Percentiles rank a stretch among this genome's conserved stretches.
phyloP scores from a whole-genome alignment of 2,797 vertebrate species.

The Spea hammondii region DNA sequence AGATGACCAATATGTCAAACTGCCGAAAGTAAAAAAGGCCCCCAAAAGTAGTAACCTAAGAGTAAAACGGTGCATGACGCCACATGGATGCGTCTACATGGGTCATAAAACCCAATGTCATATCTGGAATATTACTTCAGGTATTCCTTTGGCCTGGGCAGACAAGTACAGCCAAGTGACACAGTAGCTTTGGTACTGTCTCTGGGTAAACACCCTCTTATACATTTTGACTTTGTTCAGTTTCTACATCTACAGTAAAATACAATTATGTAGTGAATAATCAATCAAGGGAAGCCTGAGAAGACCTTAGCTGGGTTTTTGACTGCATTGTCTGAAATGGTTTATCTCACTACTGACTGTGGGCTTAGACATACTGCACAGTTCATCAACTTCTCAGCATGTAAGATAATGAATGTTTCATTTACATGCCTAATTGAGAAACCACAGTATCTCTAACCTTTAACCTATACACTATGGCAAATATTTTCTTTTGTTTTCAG shows the following conservation, averaged over 20 bases:
- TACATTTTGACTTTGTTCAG: not conserved
- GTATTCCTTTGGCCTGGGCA: too few species aligned
- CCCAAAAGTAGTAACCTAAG: too few species aligned
- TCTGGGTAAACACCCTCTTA: too few species aligned
- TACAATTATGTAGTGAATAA: not conserved
- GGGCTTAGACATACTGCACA: slow-evolving; percentile 93
- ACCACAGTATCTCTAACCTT: slow-evolving; percentile 77
- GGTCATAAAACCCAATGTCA: too few species aligned
- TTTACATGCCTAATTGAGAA: slow-evolving; percentile 90
- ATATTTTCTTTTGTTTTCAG: slow-evolving; percentile 71
- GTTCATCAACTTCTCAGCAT: slow-evolving; percentile 99
- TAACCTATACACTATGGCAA: slow-evolving; percentile 76
- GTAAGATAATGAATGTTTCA: slow-evolving; percentile 91
- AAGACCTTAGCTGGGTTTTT: slow-evolving; percentile 58
- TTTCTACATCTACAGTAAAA: not conserved
- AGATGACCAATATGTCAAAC: too few species aligned
- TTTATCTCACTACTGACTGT: slow-evolving; percentile 84
- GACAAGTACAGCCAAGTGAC: too few species aligned
- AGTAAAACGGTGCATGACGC: too few species aligned
- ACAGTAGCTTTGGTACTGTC: too few species aligned
- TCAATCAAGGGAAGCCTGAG: not conserved
- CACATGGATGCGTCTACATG: too few species aligned
- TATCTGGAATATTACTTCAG: too few species aligned
- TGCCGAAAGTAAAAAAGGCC: too few species aligned
- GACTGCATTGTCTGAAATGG: slow-evolving; percentile 79